A percentile compares a stretch with the other conserved stretches of the same genome.
These are phyloP conservation scores for Heliocidaris tuberculata DNA, from an alignment of 35 echinoderm and acorn worm species.

Conservation along the genomic window DNA sequence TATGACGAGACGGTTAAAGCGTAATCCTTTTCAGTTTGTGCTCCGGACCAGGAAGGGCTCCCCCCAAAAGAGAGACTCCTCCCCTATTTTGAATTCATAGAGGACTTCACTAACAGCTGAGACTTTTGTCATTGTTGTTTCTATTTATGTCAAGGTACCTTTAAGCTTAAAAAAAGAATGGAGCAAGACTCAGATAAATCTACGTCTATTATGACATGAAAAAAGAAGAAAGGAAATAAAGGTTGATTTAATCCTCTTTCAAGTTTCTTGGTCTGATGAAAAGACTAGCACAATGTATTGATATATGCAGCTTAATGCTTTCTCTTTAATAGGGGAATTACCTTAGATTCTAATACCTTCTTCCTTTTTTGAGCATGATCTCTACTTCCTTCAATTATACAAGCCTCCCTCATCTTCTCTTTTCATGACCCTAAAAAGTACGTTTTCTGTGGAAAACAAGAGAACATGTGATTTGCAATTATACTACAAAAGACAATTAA, in stretches of 20 bases:
- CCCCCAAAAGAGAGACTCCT: not conserved
- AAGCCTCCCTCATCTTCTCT: not conserved
- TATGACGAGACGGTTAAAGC: not conserved
- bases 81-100: not conserved
- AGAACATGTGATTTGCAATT: no score
- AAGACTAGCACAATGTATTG: no score
- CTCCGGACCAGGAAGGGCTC: not conserved
- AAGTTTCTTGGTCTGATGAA: not conserved
- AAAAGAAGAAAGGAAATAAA: not conserved
- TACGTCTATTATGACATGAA: not conserved
- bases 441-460: no score
- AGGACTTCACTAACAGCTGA: not conserved
- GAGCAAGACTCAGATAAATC: no score
- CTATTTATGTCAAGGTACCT: not conserved
- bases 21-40: conserved; percentile 5
- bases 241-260: not conserved
- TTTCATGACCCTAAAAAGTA: no score
- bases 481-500: no score
- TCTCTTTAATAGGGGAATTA: not conserved
- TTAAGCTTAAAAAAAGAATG: no score
- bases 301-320: not conserved
- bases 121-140: not conserved
- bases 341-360: not conserved
- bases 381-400: not conserved
- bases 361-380: not conserved